phyloP scores from a whole-genome alignment of 2,797 vertebrate genomes.

The Merluccius polli region DNA sequence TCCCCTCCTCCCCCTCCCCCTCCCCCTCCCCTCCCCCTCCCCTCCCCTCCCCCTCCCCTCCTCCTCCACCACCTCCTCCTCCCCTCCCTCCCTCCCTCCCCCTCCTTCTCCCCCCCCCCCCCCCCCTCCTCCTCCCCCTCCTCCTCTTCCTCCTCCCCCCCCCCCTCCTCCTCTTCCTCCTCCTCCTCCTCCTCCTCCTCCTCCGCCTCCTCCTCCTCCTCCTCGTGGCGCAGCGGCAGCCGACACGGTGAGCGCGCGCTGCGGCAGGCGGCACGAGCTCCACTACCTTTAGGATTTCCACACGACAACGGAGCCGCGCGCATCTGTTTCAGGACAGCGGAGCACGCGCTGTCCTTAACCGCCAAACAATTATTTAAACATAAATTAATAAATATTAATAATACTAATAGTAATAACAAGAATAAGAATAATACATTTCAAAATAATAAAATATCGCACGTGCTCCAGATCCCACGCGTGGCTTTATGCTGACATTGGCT shows the following conservation, averaged over 20 bases:
- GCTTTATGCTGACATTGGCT: conserved; percentile 38
- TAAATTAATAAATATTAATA: no score
- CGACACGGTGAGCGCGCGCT: conserved; percentile 44
- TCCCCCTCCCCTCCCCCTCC: conserved; percentile 23
- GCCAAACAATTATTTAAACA: not conserved
- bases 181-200: conserved; percentile 26
- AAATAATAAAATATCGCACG: not conserved
- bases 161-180: not conserved
- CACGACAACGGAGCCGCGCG: conserved; percentile 21
- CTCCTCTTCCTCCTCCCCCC: no score
- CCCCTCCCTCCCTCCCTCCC: no score
- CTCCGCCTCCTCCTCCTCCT: conserved; percentile 23
- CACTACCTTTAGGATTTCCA: conserved; percentile 39
- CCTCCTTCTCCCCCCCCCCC: no score
- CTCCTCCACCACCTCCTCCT: no score
- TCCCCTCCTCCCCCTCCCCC: conserved; percentile 26
- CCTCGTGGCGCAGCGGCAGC: conserved; percentile 47
- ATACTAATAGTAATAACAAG: no score
- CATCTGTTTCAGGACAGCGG: conserved; percentile 1
- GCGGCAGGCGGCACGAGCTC: conserved; percentile 18
- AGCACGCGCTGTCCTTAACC: not conserved
- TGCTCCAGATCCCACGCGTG: conserved; percentile 10
- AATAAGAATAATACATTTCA: no score
- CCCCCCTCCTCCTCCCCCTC: no score
- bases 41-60: conserved; percentile 19